Conservation (phyloP, 1,140 invertebrate species). For the Aphidius ervi region DNA sequence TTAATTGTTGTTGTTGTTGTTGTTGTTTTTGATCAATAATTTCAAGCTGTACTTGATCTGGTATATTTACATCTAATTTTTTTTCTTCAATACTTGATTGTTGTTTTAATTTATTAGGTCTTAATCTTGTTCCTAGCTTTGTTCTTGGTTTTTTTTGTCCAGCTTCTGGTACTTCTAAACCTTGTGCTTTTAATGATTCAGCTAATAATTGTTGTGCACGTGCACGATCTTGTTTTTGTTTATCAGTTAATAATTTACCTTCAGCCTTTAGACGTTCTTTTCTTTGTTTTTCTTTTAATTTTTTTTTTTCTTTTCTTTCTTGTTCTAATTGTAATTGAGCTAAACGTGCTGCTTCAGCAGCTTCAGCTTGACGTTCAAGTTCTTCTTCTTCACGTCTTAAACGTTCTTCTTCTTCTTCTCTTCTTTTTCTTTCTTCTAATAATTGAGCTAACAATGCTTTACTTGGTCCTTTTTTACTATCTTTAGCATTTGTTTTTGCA, state of each 20-base stretch:
- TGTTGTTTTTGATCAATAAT: constrained; percentile 50
- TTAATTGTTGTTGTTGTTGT: background rate
- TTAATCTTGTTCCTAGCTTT: constrained; percentile 65
- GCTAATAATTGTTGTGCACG: constrained; percentile 78
- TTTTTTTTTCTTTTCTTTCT: constrained; percentile 86
- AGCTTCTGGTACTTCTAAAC: constrained; percentile 64
- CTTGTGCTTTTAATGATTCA: constrained; percentile 82
- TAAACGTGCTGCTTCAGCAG: constrained; percentile 66
- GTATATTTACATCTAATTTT: constrained; percentile 50
- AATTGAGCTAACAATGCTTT: constrained; percentile 81
- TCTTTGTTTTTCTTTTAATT: constrained; percentile 91
- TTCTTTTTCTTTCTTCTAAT: constrained; percentile 80
- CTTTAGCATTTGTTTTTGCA: constrained; percentile 47
- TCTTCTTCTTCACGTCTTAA: constrained; percentile 77
- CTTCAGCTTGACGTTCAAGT: constrained; percentile 67
- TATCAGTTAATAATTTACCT: constrained; percentile 87
- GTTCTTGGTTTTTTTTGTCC: constrained; percentile 68
- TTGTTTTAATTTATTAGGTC: constrained; percentile 62
- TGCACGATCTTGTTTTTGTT: constrained; percentile 86
- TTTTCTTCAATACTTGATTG: constrained; percentile 47
- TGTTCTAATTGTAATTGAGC: constrained; percentile 77
- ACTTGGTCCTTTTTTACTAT: constrained; percentile 63
- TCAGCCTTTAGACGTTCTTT: constrained; percentile 90
- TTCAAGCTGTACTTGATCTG: constrained; percentile 56
- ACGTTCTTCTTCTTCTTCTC: constrained; percentile 85